Evolutionary conservation across 1,140 invertebrate species (phyloP).

Genomic region (Caenorhabditis briggsae): DNA sequence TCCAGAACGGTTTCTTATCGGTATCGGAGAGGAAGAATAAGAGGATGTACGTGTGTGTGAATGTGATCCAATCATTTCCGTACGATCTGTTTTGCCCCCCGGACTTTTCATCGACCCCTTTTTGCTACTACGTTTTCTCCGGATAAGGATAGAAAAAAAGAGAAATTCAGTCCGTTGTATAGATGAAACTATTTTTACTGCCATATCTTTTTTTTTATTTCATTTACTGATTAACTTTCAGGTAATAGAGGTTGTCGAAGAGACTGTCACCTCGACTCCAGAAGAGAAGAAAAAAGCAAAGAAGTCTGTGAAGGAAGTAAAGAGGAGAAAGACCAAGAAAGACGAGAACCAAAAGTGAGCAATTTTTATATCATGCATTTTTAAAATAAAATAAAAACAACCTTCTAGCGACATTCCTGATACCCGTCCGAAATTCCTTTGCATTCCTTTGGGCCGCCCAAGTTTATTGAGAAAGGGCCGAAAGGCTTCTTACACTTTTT

Average conservation of each 20-base stretch:
- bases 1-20: slow-evolving; percentile 35
- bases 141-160: slow-evolving; percentile 48
- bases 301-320: slow-evolving; percentile 43
- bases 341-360: slow-evolving; percentile 46
- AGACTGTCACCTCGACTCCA: slow-evolving; percentile 35
- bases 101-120: slow-evolving; percentile 2
- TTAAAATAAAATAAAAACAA: background rate
- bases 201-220: background rate
- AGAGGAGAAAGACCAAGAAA: slow-evolving; percentile 37
- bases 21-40: background rate
- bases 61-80: slow-evolving; percentile 49
- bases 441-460: slow-evolving; percentile 38
- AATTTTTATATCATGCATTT: background rate
- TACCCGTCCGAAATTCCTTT: slow-evolving; percentile 22
- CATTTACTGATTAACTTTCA: background rate
- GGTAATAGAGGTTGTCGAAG: slow-evolving; percentile 48
- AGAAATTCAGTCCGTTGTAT: slow-evolving; percentile 19
- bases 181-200: background rate
- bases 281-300: slow-evolving; percentile 43
- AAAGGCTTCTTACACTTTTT: slow-evolving; percentile 45
- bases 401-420: slow-evolving; percentile 28
- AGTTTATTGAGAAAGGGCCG: slow-evolving; percentile 41
- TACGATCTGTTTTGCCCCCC: slow-evolving; percentile 42
- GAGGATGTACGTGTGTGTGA: too few species aligned
- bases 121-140: slow-evolving; percentile 36